phyloP scores from a whole-genome alignment of 2,113 vertebrate genomes.

The Pituophis catenifer region DNA sequence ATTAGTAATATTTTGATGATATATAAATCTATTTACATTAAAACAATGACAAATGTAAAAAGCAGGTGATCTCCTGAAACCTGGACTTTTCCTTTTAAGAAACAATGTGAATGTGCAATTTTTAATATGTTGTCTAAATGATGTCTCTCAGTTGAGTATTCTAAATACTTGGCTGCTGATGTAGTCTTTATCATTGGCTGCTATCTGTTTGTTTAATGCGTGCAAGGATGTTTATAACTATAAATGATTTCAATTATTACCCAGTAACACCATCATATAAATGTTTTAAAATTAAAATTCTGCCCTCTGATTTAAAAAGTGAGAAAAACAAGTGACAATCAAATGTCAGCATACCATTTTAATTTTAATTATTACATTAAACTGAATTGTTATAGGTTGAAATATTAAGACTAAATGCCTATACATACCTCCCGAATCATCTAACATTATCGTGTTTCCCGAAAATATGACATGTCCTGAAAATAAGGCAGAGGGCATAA shows the following conservation, averaged over 20 bases:
- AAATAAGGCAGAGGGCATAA: too few relatives aligned
- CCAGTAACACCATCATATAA: not conserved
- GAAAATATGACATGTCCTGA: too few relatives aligned
- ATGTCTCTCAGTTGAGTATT: not conserved
- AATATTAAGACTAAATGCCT: not conserved
- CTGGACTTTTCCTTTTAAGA: not conserved
- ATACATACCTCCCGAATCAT: too few relatives aligned
- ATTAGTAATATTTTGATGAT: not conserved
- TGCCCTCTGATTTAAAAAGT: not conserved
- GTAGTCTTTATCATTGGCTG: not conserved
- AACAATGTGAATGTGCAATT: not conserved
- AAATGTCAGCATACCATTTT: not conserved
- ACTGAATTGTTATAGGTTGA: not conserved
- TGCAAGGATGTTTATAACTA: not conserved
- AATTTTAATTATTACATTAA: not conserved
- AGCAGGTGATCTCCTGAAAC: not conserved
- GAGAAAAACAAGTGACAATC: not conserved
- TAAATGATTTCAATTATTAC: not conserved
- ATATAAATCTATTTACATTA: not conserved
- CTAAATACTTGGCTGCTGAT: not conserved
- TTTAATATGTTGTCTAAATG: not conserved
- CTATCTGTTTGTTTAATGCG: not conserved
- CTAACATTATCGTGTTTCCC: too few relatives aligned
- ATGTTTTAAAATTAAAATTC: not conserved
- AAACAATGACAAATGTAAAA: not conserved